These are phyloP conservation scores for Drosophila pachea DNA, from an alignment of 1,140 invertebrate genomes.

Conservation along the genomic window DNA sequence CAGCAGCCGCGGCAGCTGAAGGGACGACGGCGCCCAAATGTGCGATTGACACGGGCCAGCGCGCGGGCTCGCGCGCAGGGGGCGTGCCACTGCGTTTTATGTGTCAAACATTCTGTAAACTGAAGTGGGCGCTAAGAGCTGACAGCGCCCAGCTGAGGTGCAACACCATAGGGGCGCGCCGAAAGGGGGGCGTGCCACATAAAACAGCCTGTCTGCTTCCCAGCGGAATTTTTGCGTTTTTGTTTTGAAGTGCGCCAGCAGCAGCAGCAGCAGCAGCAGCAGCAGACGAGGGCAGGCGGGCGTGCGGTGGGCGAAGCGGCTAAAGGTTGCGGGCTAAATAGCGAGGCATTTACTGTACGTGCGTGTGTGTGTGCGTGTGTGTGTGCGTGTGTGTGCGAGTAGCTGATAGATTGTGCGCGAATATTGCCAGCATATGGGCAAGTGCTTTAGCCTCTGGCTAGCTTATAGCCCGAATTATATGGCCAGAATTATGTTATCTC, in stretches of 20 bases:
- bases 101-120: conserved; percentile 64
- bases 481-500: too few species aligned
- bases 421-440: conserved; percentile 17
- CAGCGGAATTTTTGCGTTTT: conserved; percentile 56
- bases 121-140: conserved; percentile 26
- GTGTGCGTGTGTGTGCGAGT: conserved; percentile 15
- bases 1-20: conserved; percentile 15
- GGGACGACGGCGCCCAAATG: conserved; percentile 34
- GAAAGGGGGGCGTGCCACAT: not conserved
- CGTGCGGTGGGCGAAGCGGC: not conserved
- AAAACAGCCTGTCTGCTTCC: conserved; percentile 43
- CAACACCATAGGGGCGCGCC: not conserved
- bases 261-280: too few species aligned
- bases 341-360: not conserved
- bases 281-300: not conserved
- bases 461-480: not conserved
- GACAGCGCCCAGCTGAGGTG: not conserved
- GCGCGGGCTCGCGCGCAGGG: not conserved
- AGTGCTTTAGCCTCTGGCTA: not conserved
- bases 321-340: not conserved
- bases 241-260: conserved; percentile 25
- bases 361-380: not conserved
- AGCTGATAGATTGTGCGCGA: conserved; percentile 26
- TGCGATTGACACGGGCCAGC: not conserved
- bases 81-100: conserved; percentile 53